Evolutionary conservation across 2,888 invertebrate species (phyloP).

Genomic region (Carabus problematicus): DNA sequence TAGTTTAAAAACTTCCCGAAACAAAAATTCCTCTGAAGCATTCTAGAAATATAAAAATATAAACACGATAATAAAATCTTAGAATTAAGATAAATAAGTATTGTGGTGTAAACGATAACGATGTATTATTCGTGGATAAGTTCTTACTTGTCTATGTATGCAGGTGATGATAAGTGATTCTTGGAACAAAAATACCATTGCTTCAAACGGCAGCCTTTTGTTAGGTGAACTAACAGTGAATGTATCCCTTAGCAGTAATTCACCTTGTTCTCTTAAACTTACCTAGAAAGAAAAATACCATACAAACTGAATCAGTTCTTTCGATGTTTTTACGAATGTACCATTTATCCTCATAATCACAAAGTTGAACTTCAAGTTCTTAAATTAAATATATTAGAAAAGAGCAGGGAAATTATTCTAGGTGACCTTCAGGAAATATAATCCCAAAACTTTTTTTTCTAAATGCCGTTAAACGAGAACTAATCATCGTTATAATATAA

Average conservation of each 20-base stretch:
- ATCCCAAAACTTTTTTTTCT: no score
- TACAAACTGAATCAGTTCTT: no score
- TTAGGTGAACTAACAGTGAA: conserved; percentile 56
- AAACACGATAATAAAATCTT: not conserved
- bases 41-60: conserved; percentile 47
- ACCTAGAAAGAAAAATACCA: conserved; percentile 9
- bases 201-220: conserved; percentile 58
- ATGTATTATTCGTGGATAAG: not conserved
- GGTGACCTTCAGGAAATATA: no score
- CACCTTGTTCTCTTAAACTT: conserved; percentile 19
- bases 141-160: conserved; percentile 27
- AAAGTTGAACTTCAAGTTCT: no score
- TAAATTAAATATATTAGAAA: no score
- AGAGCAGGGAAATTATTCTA: no score
- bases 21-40: conserved; percentile 51
- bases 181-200: conserved; percentile 55
- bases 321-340: no score
- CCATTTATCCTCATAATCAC: no score
- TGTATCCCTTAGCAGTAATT: conserved; percentile 24
- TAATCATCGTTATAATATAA: no score
- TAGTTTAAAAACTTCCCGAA: conserved; percentile 51
- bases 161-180: conserved; percentile 53
- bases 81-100: conserved; percentile 29
- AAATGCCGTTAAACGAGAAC: no score
- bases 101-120: not conserved